Percentiles rank a stretch among this genome's conserved stretches.
These are phyloP conservation scores for Stenodema calcarata DNA, from an alignment of 2,888 invertebrate species.

Conservation along the genomic window DNA sequence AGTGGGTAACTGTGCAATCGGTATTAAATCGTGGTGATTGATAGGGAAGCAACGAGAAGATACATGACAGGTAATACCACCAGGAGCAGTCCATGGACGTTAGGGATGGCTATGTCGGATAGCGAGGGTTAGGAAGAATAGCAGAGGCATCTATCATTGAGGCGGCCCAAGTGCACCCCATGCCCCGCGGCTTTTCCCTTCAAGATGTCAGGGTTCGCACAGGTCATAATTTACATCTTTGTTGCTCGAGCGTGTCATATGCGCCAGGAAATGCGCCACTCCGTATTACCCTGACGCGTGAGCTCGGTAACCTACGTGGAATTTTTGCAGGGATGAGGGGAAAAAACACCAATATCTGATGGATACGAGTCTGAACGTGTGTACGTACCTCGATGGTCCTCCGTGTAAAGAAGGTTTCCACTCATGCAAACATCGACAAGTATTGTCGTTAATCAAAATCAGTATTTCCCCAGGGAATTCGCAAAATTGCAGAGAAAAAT, in stretches of 20 bases:
- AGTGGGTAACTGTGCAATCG: no score
- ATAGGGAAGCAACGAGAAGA: neutral
- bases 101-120: neutral
- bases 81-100: neutral
- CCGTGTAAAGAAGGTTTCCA: no score
- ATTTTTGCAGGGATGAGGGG: neutral
- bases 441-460: no score
- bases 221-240: neutral
- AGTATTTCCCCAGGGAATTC: no score
- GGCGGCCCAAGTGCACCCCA: neutral
- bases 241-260: neutral
- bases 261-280: neutral
- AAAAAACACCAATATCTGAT: neutral
- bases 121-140: neutral
- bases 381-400: no score
- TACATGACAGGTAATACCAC: neutral
- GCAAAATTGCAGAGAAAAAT: no score
- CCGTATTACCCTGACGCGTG: neutral
- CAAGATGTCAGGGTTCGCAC: neutral
- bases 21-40: no score
- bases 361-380: no score
- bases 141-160: neutral
- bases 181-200: neutral
- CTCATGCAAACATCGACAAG: no score
- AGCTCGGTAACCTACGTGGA: neutral